Percentiles rank a stretch among this genome's conserved stretches.
phyloP scores from a whole-genome alignment of 1,140 invertebrate genomes.

The Brachionus sp. region DNA sequence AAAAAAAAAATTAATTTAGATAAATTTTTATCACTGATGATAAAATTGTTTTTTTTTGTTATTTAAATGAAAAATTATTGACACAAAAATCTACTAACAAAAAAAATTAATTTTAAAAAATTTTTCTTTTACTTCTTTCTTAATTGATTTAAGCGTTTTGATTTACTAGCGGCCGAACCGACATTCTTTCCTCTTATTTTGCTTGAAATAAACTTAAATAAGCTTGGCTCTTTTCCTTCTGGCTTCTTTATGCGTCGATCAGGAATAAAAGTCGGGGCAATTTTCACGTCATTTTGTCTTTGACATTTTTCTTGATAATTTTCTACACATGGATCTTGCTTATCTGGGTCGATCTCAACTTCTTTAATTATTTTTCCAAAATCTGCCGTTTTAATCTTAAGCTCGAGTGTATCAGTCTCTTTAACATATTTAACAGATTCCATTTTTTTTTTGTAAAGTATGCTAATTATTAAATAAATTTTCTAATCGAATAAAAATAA shows the following conservation, averaged over 20 bases:
- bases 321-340: background rate
- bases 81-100: background rate
- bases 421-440: background rate
- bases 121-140: background rate
- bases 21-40: too few species aligned
- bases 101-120: background rate
- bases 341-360: background rate
- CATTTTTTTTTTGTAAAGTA: background rate
- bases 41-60: too few species aligned
- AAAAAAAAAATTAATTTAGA: too few species aligned
- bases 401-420: background rate
- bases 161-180: background rate
- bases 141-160: background rate
- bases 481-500: background rate
- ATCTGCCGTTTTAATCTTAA: background rate
- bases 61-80: too few species aligned
- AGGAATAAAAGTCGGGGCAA: conserved; percentile 5
- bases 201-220: background rate
- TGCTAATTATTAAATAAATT: background rate
- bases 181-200: background rate
- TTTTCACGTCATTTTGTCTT: background rate
- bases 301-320: background rate
- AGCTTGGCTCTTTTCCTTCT: conserved; percentile 31
- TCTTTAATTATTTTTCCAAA: background rate
- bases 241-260: conserved; percentile 37